Evolutionary conservation across 1,140 invertebrate species (phyloP).

Genomic region (Penaeus japonicus): DNA sequence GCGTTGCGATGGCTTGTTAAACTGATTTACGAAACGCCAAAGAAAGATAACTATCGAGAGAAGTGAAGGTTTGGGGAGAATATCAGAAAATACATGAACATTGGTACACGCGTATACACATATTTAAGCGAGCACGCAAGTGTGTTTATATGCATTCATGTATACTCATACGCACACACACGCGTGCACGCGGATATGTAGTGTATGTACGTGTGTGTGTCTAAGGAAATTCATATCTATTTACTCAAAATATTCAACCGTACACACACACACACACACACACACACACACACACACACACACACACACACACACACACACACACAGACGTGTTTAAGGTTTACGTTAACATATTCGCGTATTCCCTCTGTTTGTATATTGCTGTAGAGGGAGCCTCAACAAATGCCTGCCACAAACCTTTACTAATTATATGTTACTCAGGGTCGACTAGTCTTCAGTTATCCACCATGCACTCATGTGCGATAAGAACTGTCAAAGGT

Average conservation of each 20-base stretch:
- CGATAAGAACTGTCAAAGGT: too few relatives aligned
- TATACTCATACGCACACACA: not conserved
- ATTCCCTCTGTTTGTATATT: too few relatives aligned
- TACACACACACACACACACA: not conserved
- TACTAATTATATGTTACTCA: too few relatives aligned
- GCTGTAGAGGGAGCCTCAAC: too few relatives aligned
- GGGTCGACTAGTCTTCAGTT: too few relatives aligned
- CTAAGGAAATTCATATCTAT: not conserved
- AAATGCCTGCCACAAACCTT: too few relatives aligned
- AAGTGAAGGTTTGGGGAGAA: too few relatives aligned
- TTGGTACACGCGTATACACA: not conserved
- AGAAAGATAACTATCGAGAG: too few relatives aligned
- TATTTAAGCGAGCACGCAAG: not conserved
- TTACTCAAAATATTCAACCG: not conserved
- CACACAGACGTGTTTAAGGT: not conserved
- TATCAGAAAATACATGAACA: not conserved
- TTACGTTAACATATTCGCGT: too few relatives aligned
- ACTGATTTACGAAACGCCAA: too few relatives aligned
- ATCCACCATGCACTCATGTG: too few relatives aligned
- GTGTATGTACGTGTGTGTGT: not conserved
- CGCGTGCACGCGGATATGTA: not conserved
- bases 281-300: not conserved
- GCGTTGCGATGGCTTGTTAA: too few relatives aligned
- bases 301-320: not conserved
- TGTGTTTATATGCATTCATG: not conserved